Conservation (phyloP, 2,113 vertebrate species). For the Cisticola juncidis region DNA sequence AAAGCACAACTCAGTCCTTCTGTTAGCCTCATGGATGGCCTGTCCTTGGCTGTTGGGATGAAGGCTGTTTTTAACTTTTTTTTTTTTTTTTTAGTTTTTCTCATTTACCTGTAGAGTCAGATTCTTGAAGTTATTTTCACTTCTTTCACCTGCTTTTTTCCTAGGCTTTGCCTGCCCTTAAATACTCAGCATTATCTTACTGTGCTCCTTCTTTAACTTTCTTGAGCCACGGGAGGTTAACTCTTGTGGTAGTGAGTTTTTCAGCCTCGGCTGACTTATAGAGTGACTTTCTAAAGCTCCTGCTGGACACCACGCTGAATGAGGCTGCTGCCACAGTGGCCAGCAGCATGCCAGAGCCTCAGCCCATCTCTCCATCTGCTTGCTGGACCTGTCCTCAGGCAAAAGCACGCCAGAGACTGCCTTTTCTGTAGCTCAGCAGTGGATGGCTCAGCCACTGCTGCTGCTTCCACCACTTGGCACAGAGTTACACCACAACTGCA, state of each 20-base stretch:
- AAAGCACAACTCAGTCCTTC: not conserved
- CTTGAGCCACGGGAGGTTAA: not conserved
- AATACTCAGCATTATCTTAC: not conserved
- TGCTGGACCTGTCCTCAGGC: not conserved
- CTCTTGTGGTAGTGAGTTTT: not conserved
- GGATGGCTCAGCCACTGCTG: not conserved
- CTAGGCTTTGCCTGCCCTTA: not conserved
- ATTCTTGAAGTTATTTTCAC: not conserved
- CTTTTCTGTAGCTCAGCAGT: constrained; percentile 41
- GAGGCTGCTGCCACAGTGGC: not conserved
- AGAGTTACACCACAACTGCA: not conserved
- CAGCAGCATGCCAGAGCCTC: rapidly evolving
- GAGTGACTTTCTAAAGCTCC: not conserved
- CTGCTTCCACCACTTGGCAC: not conserved
- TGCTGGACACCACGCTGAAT: not conserved
- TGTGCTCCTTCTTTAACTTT: not conserved
- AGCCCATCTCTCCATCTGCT: constrained; percentile 4
- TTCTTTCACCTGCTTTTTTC: not conserved
- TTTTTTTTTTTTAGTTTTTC: not conserved
- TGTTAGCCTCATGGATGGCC: not conserved
- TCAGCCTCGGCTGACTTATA: not conserved
- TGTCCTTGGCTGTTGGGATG: not conserved
- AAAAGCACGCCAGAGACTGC: not conserved
- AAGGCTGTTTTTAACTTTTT: not conserved
- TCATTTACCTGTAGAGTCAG: not conserved